These are phyloP conservation scores for Eleutherodactylus coqui DNA, from an alignment of 2,797 vertebrate genomes.

Conservation along the genomic window DNA sequence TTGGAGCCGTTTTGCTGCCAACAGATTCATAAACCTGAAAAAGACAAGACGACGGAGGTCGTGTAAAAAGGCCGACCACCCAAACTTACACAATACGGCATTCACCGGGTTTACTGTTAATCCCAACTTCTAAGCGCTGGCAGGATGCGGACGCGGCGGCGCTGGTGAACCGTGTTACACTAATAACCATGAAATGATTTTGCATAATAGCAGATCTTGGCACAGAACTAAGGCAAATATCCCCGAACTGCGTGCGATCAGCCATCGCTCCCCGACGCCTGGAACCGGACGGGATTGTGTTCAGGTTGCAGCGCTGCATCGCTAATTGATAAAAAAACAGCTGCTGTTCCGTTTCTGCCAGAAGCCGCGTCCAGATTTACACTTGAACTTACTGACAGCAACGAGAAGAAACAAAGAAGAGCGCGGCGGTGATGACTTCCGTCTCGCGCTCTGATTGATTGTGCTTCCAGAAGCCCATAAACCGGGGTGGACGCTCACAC, in stretches of 20 bases:
- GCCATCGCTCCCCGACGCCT: background rate
- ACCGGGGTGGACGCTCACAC: slow-evolving; percentile 69
- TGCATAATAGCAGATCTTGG: background rate
- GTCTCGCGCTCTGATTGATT: slow-evolving; percentile 70
- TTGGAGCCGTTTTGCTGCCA: too few relatives aligned
- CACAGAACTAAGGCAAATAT: background rate
- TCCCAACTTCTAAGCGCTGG: background rate
- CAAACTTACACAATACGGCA: background rate
- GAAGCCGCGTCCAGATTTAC: slow-evolving; percentile 45
- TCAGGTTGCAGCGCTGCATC: slow-evolving; percentile 19
- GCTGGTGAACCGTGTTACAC: background rate
- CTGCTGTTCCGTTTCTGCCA: slow-evolving; percentile 38
- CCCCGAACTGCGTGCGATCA: background rate
- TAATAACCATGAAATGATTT: slow-evolving; percentile 6
- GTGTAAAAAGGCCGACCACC: too few relatives aligned
- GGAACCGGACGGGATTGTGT: background rate
- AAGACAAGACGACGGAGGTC: too few relatives aligned
- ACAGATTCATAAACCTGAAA: too few relatives aligned
- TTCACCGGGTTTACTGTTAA: background rate
- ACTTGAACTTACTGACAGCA: slow-evolving; percentile 5
- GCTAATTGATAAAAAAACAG: slow-evolving; percentile 42
- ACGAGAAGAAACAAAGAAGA: slow-evolving; percentile 10
- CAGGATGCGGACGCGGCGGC: background rate
- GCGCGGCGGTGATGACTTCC: background rate
- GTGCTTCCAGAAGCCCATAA: slow-evolving; percentile 73